phyloP scores from a whole-genome alignment of 2,797 vertebrate genomes.

The Fratercula arctica region DNA sequence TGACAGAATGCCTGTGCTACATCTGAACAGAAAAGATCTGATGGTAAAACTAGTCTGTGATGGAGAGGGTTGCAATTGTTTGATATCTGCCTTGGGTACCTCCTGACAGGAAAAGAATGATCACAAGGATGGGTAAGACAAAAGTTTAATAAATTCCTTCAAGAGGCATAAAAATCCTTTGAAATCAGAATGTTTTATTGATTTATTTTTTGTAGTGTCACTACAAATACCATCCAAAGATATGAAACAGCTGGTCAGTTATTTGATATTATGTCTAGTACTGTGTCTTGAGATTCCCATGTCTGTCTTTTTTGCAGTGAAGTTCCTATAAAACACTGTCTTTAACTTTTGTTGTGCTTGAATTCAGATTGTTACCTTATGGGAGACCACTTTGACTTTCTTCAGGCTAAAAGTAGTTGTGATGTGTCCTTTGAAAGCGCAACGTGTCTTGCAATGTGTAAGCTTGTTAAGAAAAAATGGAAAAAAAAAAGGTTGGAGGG shows the following conservation, averaged over 20 bases:
- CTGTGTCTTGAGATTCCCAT: neutral
- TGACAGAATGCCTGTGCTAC: neutral
- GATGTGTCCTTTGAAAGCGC: neutral
- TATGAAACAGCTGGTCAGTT: neutral
- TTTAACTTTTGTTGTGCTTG: neutral
- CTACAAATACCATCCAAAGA: neutral
- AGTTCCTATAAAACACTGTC: neutral
- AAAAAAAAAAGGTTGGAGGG: accelerated
- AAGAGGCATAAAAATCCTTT: neutral
- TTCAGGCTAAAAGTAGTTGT: neutral
- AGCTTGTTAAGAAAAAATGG: neutral
- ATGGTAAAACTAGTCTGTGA: neutral
- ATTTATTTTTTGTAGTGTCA: neutral
- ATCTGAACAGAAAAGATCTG: neutral
- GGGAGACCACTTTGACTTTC: neutral
- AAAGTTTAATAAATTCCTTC: neutral
- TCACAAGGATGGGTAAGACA: neutral
- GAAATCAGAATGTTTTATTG: neutral
- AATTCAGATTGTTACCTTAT: neutral
- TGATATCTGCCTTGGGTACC: neutral
- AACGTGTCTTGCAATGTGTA: accelerated
- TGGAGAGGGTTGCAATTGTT: neutral
- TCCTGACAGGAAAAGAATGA: neutral
- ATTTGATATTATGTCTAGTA: neutral
- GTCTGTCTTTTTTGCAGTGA: neutral